Evolutionary conservation across 2,113 vertebrate species (phyloP), one percentile per base, ranked within the genome.

Genomic region (Garra rufa): DNA sequence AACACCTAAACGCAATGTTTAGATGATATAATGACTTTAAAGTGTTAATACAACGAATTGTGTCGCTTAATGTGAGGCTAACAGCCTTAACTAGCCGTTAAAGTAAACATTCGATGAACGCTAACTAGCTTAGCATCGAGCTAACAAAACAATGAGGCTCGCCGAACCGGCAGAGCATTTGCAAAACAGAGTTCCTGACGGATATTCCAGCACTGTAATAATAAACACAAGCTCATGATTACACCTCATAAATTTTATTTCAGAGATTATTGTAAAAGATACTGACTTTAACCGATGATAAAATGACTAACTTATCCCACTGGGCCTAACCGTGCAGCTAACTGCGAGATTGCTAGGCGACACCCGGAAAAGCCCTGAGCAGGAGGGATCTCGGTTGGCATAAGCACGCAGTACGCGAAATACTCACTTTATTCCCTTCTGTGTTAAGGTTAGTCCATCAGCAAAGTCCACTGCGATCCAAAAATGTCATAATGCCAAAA

Each of bases 351-450:
- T 79, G 19, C 21, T 75, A 65, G 59, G 55, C 75, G 48, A 48
- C 82, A 86, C 87, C 84, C 70, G 83, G 84, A 89, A 88, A 89
- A 87, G 88, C 81, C 41, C 65, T 41, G 67, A 85, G 82, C 74
- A 81, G 61, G 28, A 84, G 80, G 65, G 79, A 80, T 70, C 41
- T 61, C n/a, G 24, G 81, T 59, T 26, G 78, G 15, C 43, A 74
- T 28, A 73, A 28, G 14, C 17, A 77, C 7, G 46, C 11, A 34
- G 63, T 52, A 44, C 19, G 50, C 77, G 13, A 77, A 55, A 87
- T 91, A 94, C 94, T 95, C 90, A 95, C 94, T 26, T 15, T 26
- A 26, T 67, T 63, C n/a, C 83, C 76, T 85, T 65, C 74, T 55
- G 17, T 17, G 78, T 74, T 80, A 46, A 76, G 83, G 46, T 38